These are phyloP conservation scores for Incurvaria masculella DNA, from an alignment of 2,888 invertebrate genomes.

Conservation along the genomic window DNA sequence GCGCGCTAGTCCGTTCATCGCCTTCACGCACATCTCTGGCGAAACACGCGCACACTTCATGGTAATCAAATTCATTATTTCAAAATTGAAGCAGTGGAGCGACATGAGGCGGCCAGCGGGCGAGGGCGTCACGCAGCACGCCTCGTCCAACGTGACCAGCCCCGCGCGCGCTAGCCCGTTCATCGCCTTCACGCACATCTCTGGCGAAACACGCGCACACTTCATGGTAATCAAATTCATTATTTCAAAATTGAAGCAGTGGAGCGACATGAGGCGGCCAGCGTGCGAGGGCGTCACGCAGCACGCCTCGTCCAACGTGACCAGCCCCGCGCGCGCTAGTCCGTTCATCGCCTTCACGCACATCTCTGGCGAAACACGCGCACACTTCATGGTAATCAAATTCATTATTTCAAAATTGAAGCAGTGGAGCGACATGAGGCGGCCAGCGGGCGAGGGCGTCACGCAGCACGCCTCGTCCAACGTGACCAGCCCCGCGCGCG, in stretches of 20 bases:
- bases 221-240: constrained; percentile 69
- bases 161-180: constrained; percentile 63
- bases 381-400: constrained; percentile 60
- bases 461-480: constrained; percentile 56
- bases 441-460: constrained; percentile 60
- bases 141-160: constrained; percentile 56
- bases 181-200: constrained; percentile 68
- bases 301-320: constrained; percentile 50
- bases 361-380: too few species aligned
- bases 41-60: too few species aligned
- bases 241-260: constrained; percentile 67
- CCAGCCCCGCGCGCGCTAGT: constrained; percentile 59
- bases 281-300: constrained; percentile 60
- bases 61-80: constrained; percentile 73
- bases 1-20: constrained; percentile 65
- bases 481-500: constrained; percentile 57
- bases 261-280: constrained; percentile 70
- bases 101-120: constrained; percentile 69
- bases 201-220: too few species aligned
- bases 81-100: constrained; percentile 64
- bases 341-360: constrained; percentile 69
- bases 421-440: constrained; percentile 69
- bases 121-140: constrained; percentile 58
- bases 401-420: constrained; percentile 74
- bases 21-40: constrained; percentile 70